Base-by-base conservation (phyloP, 2,888 invertebrate species). In the Meandrusa payeni region DNA sequence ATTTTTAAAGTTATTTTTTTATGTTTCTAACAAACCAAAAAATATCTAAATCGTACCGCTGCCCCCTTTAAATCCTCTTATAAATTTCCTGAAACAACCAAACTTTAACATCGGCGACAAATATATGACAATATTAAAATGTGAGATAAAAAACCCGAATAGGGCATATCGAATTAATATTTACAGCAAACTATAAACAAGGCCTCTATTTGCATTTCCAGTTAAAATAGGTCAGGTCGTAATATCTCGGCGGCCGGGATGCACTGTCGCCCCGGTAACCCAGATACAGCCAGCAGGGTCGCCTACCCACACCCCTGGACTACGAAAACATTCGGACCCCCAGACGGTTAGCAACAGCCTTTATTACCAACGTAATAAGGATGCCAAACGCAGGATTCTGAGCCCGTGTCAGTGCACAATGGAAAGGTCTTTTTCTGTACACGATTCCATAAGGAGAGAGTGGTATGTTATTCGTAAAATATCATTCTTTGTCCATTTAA, bases 181-280 rank as follows among this genome's bases (percentile, higher is more conserved):
- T 43, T 43, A 22, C 43, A 26, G 10, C 20, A 12, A 12, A 15
- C 31, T 43, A 59, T 56, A 59, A 65, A 61, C 63, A 64, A 59
- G 53, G 47, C 43, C 48, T 49, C 51, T 62, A 64, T 65, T 69
- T 68, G 59, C 63, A 64, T 61, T 33, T 41, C 50, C 50, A 55
- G 52, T 50, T 57, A 59, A 82, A 73, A 64, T 81, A 71, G 83
- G 83, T 80, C 81, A 78, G 76, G 75, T 65, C 72, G 56, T 57
- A 60, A 57, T 59, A 69, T 63, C 68, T 58, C 59, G 10, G 48
- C 46, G 59, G 56, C 52, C 55, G 59, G 70, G 76, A 67, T 83
- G 83, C 81, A 80, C 49, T 59, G 64, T 46, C 48, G 59, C 28
- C 77, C 82, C 42, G 67, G 63, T 85, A 63, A 83, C 85, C 85